These are phyloP conservation scores for Papilio aristodemus DNA, from an alignment of 1,140 invertebrate species.

Conservation along the genomic window DNA sequence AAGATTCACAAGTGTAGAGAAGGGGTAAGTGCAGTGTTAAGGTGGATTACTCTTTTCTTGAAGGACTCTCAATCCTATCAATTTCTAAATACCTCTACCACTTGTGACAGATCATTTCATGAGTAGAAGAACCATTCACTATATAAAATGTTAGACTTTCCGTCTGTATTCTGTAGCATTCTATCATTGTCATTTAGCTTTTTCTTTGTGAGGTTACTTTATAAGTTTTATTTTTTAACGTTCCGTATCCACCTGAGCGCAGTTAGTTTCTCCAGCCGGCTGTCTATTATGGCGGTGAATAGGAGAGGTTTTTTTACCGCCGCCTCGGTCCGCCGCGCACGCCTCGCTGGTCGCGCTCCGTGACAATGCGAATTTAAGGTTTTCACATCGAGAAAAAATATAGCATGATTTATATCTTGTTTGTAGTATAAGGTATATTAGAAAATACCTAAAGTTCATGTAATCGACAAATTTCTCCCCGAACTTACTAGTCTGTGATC, in stretches of 20 bases:
- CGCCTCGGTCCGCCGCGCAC: conserved; percentile 46
- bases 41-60: no score
- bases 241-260: conserved; percentile 23
- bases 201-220: neutral
- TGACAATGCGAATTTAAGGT: conserved; percentile 47
- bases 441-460: neutral
- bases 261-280: conserved; percentile 28
- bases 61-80: no score
- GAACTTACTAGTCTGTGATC: no score
- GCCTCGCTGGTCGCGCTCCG: conserved; percentile 37
- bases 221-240: neutral
- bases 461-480: neutral
- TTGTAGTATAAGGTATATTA: neutral
- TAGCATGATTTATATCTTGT: conserved; percentile 29
- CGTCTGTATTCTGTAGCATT: neutral
- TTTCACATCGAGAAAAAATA: conserved; percentile 38
- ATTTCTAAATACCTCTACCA: no score
- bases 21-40: no score
- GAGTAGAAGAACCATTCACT: no score
- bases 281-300: conserved; percentile 36
- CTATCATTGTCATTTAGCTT: neutral
- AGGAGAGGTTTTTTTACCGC: conserved; percentile 45
- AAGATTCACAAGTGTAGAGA: no score
- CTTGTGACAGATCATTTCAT: no score
- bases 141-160: no score